Evolutionary conservation across 35 echinoderm and acorn worm genomes (phyloP).

Genomic region (Heliocidaris erythrogramma): DNA sequence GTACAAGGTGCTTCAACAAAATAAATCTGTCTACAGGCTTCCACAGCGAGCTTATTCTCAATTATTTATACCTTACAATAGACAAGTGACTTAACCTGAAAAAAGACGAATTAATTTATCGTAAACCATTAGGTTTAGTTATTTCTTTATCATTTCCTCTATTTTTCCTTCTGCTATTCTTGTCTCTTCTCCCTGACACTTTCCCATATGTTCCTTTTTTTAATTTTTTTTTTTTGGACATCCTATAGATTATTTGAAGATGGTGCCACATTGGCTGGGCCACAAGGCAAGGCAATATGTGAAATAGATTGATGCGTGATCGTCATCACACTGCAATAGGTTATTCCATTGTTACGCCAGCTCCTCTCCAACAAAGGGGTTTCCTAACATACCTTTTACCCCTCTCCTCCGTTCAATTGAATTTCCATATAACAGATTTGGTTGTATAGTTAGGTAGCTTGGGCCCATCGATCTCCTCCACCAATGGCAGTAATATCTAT

Average conservation of each 20-base stretch:
- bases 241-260: neutral
- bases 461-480: neutral
- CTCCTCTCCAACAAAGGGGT: neutral
- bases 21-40: no score
- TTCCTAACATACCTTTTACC: neutral
- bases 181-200: no score
- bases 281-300: neutral
- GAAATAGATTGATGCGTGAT: slow-evolving; percentile 21
- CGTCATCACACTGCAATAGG: slow-evolving; percentile 1
- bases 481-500: no score
- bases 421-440: neutral
- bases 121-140: no score
- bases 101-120: no score
- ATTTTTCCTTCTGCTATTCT: no score
- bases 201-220: no score
- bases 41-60: no score
- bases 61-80: no score
- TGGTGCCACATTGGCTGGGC: slow-evolving; percentile 18
- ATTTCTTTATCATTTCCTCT: no score
- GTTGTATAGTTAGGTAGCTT: neutral
- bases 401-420: neutral
- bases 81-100: no score
- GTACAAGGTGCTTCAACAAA: no score
- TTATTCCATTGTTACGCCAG: neutral
- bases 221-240: neutral